phyloP scores from a whole-genome alignment of 2,113 vertebrate genomes.

The Xyrauchen texanus region DNA sequence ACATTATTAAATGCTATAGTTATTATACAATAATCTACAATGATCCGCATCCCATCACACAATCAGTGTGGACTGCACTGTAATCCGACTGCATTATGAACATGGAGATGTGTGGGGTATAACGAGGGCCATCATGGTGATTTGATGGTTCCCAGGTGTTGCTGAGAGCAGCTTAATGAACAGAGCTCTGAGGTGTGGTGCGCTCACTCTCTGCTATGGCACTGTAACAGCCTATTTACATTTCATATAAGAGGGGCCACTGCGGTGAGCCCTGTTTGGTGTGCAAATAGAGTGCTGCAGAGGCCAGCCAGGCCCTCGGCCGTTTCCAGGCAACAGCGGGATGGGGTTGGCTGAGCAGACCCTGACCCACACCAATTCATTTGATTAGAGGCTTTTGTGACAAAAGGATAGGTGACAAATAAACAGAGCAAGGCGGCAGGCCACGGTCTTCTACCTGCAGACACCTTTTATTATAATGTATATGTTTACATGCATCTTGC shows the following conservation, averaged over 20 bases:
- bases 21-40: too few species aligned
- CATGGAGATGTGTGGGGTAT: background rate
- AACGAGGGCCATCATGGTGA: background rate
- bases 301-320: slow-evolving; percentile 64
- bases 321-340: slow-evolving; percentile 82
- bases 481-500: background rate
- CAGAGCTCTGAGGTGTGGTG: background rate
- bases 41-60: too few species aligned
- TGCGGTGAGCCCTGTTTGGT: slow-evolving; percentile 69
- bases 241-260: slow-evolving; percentile 54
- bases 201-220: background rate
- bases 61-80: background rate
- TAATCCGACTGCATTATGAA: background rate
- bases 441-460: slow-evolving; percentile 13
- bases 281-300: slow-evolving; percentile 72
- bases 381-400: slow-evolving; percentile 78
- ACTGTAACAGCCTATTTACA: slow-evolving; percentile 62
- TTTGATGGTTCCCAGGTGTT: slow-evolving; percentile 20
- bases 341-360: slow-evolving; percentile 69
- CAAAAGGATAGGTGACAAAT: slow-evolving; percentile 73
- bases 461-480: background rate
- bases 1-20: too few species aligned
- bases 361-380: slow-evolving; percentile 78
- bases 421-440: slow-evolving; percentile 32
- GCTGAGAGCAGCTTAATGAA: slow-evolving; percentile 25